Evolutionary conservation across 2,888 invertebrate genomes (phyloP).

Genomic region (Cheilosia vernalis): DNA sequence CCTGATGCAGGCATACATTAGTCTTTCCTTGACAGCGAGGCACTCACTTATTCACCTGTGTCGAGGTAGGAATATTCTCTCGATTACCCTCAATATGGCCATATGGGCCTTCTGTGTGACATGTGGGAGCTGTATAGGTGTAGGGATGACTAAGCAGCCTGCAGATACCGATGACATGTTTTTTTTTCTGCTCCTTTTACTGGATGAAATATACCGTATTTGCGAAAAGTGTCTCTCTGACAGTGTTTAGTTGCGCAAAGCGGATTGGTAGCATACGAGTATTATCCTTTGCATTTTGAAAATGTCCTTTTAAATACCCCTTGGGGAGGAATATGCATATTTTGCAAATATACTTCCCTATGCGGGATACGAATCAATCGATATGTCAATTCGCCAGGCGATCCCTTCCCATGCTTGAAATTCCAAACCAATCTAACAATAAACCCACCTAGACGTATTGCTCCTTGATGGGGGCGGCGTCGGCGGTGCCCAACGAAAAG

Average conservation of each 20-base stretch:
- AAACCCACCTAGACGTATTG: not conserved
- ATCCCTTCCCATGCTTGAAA: constrained; percentile 22
- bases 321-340: constrained; percentile 69
- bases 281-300: constrained; percentile 34
- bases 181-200: not conserved
- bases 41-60: constrained; percentile 46
- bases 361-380: constrained; percentile 57
- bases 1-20: constrained; percentile 15
- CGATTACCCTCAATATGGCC: constrained; percentile 28
- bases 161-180: not conserved
- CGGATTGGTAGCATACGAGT: not conserved
- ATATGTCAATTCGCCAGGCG: constrained; percentile 42
- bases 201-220: constrained; percentile 10
- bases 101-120: constrained; percentile 14
- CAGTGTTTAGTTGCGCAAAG: not conserved
- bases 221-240: constrained; percentile 13
- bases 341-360: constrained; percentile 71
- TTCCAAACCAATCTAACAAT: not conserved
- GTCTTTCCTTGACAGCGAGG: constrained; percentile 23
- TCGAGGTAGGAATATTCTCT: not conserved
- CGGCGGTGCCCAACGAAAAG: constrained; percentile 59
- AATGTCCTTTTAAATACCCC: constrained; percentile 49
- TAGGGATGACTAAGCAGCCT: constrained; percentile 9
- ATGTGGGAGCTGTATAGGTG: not conserved
- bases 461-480: not conserved